Evolutionary conservation across 2,888 invertebrate species (phyloP).

Genomic region (Brachylomia viminalis): DNA sequence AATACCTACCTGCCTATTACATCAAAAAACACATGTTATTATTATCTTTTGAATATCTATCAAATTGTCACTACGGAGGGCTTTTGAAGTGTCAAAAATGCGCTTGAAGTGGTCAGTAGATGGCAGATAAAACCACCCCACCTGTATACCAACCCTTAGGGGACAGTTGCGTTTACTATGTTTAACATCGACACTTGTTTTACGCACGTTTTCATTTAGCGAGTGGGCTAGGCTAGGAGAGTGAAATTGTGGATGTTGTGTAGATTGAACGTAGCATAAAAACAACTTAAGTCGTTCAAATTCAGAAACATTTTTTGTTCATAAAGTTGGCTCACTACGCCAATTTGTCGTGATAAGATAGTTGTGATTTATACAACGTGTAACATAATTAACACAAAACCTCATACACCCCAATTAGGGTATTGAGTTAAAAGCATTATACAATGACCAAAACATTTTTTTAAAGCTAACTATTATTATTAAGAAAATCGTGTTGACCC

Average conservation of each 20-base stretch:
- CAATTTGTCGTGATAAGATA: not conserved
- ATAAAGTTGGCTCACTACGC: not conserved
- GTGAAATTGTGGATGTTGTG: constrained; percentile 20
- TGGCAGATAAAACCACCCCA: constrained; percentile 66
- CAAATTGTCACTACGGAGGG: constrained; percentile 77
- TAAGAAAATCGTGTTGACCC: too few species aligned
- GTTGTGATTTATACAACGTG: too few species aligned
- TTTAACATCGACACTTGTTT: constrained; percentile 59
- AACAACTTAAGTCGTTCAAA: not conserved
- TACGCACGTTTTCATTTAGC: constrained; percentile 61
- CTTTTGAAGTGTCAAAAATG: constrained; percentile 70
- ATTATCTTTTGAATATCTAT: constrained; percentile 79
- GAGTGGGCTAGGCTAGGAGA: constrained; percentile 35
- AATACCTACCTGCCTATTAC: constrained; percentile 50
- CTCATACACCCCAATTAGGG: too few species aligned
- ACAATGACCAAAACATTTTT: too few species aligned
- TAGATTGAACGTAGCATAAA: constrained; percentile 5
- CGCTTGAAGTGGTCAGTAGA: constrained; percentile 69
- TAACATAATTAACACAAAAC: too few species aligned
- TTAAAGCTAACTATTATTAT: too few species aligned
- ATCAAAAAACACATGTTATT: constrained; percentile 83
- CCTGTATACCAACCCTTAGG: constrained; percentile 58
- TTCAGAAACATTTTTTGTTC: not conserved
- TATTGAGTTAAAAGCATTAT: too few species aligned
- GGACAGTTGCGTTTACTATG: constrained; percentile 49